phyloP scores from a whole-genome alignment of 2,888 invertebrate species.

The Beris chalybata region DNA sequence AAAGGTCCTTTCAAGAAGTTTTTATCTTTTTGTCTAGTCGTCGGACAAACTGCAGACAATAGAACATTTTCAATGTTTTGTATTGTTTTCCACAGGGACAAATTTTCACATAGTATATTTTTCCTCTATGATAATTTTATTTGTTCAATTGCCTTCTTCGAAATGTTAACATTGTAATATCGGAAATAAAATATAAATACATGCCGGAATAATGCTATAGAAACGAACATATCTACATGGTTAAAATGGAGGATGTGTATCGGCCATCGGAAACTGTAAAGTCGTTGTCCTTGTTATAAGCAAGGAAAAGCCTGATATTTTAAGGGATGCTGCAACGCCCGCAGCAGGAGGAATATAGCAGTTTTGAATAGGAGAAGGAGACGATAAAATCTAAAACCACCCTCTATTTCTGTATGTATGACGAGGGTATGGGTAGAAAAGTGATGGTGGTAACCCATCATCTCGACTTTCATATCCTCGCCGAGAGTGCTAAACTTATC shows the following conservation, averaged over 20 bases:
- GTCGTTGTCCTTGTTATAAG: constrained; percentile 27
- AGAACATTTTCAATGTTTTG: neutral
- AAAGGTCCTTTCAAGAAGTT: constrained; percentile 14
- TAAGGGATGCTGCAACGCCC: constrained; percentile 15
- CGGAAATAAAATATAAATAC: constrained; percentile 39
- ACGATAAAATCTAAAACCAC: constrained; percentile 11
- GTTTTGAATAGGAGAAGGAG: neutral
- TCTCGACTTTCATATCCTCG: constrained; percentile 7
- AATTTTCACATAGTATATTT: constrained; percentile 31
- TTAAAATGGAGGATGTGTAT: constrained; percentile 18
- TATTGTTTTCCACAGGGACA: constrained; percentile 17
- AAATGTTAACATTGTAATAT: constrained; percentile 37
- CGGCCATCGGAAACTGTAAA: constrained; percentile 31
- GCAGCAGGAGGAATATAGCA: too few species aligned
- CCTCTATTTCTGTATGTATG: neutral
- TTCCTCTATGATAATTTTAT: constrained; percentile 38
- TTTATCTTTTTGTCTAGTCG: constrained; percentile 10
- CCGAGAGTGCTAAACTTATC: neutral
- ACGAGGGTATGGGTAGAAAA: constrained; percentile 6
- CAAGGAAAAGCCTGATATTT: constrained; percentile 30
- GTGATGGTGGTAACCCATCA: constrained; percentile 20
- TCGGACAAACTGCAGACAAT: constrained; percentile 19
- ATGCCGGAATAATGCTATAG: constrained; percentile 29
- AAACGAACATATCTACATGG: constrained; percentile 3
- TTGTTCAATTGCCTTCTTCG: constrained; percentile 38